These are phyloP conservation scores for Rotaria macrura DNA, from an alignment of 2,888 invertebrate species.

Conservation along the genomic window DNA sequence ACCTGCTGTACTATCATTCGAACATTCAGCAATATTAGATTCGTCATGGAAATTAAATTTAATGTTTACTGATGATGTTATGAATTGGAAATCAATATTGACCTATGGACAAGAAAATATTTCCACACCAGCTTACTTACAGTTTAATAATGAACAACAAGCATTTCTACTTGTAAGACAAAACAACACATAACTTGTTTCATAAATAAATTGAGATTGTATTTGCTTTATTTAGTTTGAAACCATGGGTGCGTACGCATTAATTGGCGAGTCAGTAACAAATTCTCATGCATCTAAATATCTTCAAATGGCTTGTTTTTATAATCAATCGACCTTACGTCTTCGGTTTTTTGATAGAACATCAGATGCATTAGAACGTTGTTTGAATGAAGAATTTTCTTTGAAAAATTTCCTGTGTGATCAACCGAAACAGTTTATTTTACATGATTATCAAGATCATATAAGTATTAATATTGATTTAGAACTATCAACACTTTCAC, in stretches of 20 bases:
- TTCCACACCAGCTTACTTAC: neutral
- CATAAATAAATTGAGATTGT: no score
- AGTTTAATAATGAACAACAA: neutral
- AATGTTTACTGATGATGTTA: neutral
- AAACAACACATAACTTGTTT: no score
- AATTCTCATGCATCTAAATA: neutral
- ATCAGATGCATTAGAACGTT: neutral
- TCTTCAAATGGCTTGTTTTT: neutral
- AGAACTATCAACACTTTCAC: neutral
- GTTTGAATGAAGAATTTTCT: neutral
- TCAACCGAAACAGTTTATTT: neutral
- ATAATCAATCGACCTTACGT: neutral
- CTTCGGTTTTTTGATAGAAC: neutral
- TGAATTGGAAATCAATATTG: neutral
- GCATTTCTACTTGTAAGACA: neutral
- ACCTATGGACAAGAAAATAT: conserved; percentile 14
- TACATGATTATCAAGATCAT: conserved; percentile 14
- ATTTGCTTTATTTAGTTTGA: neutral
- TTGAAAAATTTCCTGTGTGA: neutral
- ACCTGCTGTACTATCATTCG: conserved; percentile 24
- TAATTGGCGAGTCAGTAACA: neutral
- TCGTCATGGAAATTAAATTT: conserved; percentile 22
- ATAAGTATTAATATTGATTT: conserved; percentile 9
- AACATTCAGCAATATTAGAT: conserved; percentile 22
- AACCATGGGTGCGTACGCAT: neutral